Evolutionary conservation across 2,113 vertebrate species (phyloP), one percentile per base, ranked within the genome.

Genomic region (Prunella himalayana): DNA sequence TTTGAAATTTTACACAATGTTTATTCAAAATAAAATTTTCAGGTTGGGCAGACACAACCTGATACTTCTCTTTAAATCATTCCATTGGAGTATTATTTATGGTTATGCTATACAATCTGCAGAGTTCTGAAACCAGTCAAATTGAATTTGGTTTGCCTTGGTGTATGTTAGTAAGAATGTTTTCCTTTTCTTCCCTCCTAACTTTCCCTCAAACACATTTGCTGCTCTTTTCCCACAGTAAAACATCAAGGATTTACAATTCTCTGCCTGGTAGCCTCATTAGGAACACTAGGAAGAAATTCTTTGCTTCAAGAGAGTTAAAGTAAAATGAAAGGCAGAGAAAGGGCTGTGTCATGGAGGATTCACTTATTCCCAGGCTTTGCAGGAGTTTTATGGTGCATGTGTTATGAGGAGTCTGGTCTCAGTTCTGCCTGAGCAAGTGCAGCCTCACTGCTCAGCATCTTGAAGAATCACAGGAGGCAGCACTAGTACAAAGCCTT

Each of bases 21-120:
- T 80, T 92, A 79, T 85, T 94, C 65, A 42, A 83, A 94, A 93
- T 33, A 82, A 86, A 92, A 59, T 57, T 33, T 85, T 82, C 51
- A 78, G 15, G 18, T 54, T 86, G 42, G 42, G 60, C 53, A 85
- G 73, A 53, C 28, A 61, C 0, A 15, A 76, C 30, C 57, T 53
- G 75, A 66, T 88, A 72, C 21, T 82, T 86, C 30, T 49, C 27
- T 45, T 78, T 79, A 61, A 82, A 49, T 82, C 22, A 53, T 72
- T 90, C 71, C 69, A 50, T 86, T 68, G 54, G 18, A 15, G 16
- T 68, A 69, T 80, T 87, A 64, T 93, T 87, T 76, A 64, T 5
- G 31, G 49, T 51, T 82, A 56, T 50, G 44, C 21, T 85, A 17
- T 49, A 56, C 19, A 76, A 76, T 65, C 31, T 65, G 51, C 39